phyloP scores from a whole-genome alignment of 2,888 invertebrate species.

The Eucera pruinosa region DNA sequence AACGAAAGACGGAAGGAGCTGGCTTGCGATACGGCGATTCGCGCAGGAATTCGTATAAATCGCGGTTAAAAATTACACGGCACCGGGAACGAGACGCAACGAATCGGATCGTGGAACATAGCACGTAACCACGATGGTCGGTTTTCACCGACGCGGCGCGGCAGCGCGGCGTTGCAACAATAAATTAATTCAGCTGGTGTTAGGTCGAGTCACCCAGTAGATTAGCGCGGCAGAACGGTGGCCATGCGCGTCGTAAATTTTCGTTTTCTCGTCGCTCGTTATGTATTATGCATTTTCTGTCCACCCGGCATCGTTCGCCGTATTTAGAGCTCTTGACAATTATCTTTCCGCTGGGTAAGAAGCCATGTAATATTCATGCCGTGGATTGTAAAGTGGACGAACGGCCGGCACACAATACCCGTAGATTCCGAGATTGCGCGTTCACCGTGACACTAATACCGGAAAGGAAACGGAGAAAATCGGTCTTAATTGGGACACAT shows the following conservation, averaged over 20 bases:
- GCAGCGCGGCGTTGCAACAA: no score
- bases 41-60: constrained; percentile 20
- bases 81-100: constrained; percentile 25
- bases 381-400: constrained; percentile 77
- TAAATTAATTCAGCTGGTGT: constrained; percentile 51
- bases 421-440: constrained; percentile 83
- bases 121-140: background rate
- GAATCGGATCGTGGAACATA: constrained; percentile 28
- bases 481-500: constrained; percentile 82
- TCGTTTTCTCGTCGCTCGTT: constrained; percentile 78
- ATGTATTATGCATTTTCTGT: constrained; percentile 83
- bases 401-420: constrained; percentile 78
- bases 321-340: constrained; percentile 84
- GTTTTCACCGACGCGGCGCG: constrained; percentile 31
- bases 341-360: constrained; percentile 84
- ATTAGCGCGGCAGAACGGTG: constrained; percentile 59
- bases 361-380: constrained; percentile 84
- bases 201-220: constrained; percentile 46
- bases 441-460: constrained; percentile 83
- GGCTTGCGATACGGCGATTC: background rate
- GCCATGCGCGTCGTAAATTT: constrained; percentile 76
- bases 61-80: constrained; percentile 29
- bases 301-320: constrained; percentile 76
- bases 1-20: background rate
- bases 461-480: constrained; percentile 82